phyloP scores from a whole-genome alignment of 2,113 vertebrate genomes.

The Poeciliopsis prolifica region DNA sequence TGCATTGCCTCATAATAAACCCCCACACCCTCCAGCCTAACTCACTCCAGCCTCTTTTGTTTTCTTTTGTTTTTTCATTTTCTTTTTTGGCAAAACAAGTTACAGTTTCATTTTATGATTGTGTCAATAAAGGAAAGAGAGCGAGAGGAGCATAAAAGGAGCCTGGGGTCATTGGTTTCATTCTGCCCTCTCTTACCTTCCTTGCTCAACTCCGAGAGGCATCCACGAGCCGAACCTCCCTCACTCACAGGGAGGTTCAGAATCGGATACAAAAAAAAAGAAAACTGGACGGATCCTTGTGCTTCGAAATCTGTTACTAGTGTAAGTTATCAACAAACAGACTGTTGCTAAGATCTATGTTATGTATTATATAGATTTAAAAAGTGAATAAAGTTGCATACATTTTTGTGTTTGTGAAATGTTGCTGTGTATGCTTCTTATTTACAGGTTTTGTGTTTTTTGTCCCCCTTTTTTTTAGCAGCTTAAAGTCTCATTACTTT shows the following conservation, averaged over 20 bases:
- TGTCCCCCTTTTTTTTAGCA: not conserved
- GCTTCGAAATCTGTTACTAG: not conserved
- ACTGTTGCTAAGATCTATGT: not conserved
- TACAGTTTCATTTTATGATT: slow-evolving; percentile 29
- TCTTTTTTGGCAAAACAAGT: slow-evolving; percentile 20
- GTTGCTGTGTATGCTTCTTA: not conserved
- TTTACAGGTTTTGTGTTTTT: not conserved
- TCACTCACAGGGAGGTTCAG: not conserved
- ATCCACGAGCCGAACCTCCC: slow-evolving; percentile 4
- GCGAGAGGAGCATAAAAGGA: slow-evolving; percentile 47
- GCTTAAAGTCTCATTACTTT: not conserved
- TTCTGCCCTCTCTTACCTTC: slow-evolving; percentile 54
- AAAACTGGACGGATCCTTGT: not conserved
- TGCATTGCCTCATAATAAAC: not conserved
- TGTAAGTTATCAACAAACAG: not conserved
- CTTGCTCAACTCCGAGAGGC: slow-evolving; percentile 1
- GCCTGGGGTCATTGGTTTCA: slow-evolving; percentile 57
- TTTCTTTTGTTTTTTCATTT: not conserved
- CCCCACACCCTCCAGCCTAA: not conserved
- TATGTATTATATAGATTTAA: not conserved
- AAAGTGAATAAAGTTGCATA: not conserved
- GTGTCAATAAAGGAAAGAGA: slow-evolving; percentile 33
- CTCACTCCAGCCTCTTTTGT: not conserved
- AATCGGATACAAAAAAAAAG: not conserved
- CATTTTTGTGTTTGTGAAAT: not conserved